Evolutionary conservation across 2,888 invertebrate species (phyloP).

Genomic region (Callyntrura sp.): DNA sequence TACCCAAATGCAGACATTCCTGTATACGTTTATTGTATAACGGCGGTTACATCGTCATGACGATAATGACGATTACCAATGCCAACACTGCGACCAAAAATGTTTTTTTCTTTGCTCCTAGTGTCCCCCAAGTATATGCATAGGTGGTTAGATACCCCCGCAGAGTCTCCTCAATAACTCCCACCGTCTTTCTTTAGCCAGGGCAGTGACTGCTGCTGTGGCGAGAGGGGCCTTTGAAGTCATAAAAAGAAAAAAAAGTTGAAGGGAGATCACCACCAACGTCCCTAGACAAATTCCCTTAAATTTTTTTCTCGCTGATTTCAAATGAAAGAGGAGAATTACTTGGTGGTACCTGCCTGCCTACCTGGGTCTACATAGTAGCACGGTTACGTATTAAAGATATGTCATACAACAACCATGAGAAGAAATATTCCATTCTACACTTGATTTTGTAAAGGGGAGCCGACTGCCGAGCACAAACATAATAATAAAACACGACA

Average conservation of each 20-base stretch:
- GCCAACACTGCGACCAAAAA: constrained; percentile 44
- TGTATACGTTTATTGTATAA: neutral
- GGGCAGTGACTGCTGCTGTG: constrained; percentile 28
- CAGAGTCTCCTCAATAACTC: constrained; percentile 20
- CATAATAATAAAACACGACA: neutral
- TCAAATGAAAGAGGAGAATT: constrained; percentile 4
- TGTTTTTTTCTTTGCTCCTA: neutral
- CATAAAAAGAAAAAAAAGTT: neutral
- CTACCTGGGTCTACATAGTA: neutral
- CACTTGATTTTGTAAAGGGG: constrained; percentile 27
- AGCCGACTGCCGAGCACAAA: neutral
- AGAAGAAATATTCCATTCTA: constrained; percentile 42
- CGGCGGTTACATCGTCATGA: neutral
- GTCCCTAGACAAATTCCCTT: constrained; percentile 35
- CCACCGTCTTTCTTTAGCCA: constrained; percentile 25
- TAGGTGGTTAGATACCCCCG: constrained; percentile 7
- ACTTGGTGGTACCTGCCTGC: neutral
- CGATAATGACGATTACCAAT: constrained; percentile 15
- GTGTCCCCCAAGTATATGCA: neutral
- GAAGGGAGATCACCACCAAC: neutral
- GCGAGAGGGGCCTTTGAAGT: constrained; percentile 21
- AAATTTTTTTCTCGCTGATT: neutral
- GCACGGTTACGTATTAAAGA: neutral
- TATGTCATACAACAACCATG: neutral
- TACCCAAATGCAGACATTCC: neutral